Percentiles rank a stretch among this genome's conserved stretches.
Evolutionary conservation across 2,113 vertebrate genomes (phyloP).

Genomic region (Alexandromys fortis): DNA sequence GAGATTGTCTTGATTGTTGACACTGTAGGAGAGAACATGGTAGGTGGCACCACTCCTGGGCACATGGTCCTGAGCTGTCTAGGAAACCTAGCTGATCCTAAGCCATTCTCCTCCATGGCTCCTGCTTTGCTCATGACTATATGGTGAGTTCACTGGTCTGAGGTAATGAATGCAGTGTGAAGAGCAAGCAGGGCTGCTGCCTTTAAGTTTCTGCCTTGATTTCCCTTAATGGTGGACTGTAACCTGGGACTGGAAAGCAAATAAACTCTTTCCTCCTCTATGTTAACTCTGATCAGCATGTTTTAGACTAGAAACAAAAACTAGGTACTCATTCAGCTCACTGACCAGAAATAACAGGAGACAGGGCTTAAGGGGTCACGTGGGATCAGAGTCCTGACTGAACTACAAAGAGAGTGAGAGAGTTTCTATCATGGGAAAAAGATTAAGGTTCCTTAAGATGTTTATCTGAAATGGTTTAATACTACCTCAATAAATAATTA

Average conservation of each 20-base stretch:
- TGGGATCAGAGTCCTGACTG: background rate
- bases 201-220: background rate
- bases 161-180: background rate
- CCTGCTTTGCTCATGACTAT: background rate
- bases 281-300: background rate
- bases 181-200: accelerated
- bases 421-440: background rate
- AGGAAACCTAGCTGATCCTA: background rate
- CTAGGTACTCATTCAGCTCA: background rate
- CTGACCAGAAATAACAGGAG: background rate
- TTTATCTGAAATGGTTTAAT: background rate
- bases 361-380: background rate
- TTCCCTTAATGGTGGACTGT: background rate
- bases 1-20: background rate
- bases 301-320: background rate
- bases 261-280: no score
- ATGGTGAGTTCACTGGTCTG: background rate
- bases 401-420: background rate
- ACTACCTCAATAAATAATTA: background rate
- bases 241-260: background rate
- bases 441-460: background rate
- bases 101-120: background rate
- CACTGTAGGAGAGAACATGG: no score
- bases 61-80: no score
- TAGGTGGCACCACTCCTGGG: no score